Percentiles rank a stretch among this genome's conserved stretches.
Conservation (phyloP, 2,888 invertebrate genomes). For the Lepas anatifera region DNA sequence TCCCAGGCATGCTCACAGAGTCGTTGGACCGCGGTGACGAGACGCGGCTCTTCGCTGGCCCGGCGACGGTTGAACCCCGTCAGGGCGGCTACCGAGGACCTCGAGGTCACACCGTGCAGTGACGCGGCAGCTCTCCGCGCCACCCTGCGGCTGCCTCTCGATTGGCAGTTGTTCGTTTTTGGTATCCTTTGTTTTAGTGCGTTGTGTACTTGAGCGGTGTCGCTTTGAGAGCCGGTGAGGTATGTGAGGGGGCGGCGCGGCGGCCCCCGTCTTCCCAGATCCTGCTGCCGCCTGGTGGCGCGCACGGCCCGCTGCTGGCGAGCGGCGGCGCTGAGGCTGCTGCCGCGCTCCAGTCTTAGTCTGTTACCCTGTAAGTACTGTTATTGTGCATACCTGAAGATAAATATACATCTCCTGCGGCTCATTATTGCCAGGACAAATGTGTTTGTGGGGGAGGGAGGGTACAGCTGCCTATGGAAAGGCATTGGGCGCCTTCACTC, state of each 20-base stretch:
- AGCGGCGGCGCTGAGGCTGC: not conserved
- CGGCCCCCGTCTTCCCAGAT: not conserved
- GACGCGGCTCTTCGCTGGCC: too few relatives aligned
- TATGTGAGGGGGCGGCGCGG: not conserved
- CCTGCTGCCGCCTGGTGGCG: not conserved
- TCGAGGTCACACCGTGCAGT: too few relatives aligned
- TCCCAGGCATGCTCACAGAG: too few relatives aligned
- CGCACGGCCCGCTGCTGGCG: slow-evolving; percentile 11
- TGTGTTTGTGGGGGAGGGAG: too few relatives aligned
- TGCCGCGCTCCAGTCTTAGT: not conserved
- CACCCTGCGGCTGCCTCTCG: not conserved
- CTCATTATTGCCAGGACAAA: too few relatives aligned
- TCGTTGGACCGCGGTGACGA: too few relatives aligned
- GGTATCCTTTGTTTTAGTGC: slow-evolving; percentile 17
- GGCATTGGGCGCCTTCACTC: too few relatives aligned
- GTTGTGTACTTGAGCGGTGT: slow-evolving; percentile 3
- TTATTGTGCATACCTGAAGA: slow-evolving; percentile 4
- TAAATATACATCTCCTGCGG: slow-evolving; percentile 5
- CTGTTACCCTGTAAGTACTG: slow-evolving; percentile 7
- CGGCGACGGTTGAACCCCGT: too few relatives aligned
- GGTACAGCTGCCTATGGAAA: too few relatives aligned
- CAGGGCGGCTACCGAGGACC: too few relatives aligned
- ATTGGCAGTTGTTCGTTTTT: not conserved
- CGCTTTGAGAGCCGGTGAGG: not conserved
- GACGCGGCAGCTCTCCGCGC: too few relatives aligned